Evolutionary conservation across 1,140 invertebrate species (phyloP).

Genomic region (Nasonia longicornis): DNA sequence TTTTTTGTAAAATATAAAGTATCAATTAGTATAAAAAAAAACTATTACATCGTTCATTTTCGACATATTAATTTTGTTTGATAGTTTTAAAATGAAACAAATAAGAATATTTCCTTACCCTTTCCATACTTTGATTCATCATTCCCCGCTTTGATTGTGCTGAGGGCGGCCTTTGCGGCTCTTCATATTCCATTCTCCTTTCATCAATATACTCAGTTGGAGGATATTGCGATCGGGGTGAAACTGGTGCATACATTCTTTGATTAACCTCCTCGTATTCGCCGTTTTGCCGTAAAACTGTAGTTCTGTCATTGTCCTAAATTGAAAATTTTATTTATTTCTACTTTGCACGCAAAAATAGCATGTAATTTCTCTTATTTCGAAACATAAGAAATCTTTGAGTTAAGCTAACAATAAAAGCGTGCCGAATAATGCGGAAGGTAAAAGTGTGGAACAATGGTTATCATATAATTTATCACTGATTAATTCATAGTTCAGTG

Average conservation of each 20-base stretch:
- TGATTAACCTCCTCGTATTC: constrained; percentile 59
- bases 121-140: constrained; percentile 54
- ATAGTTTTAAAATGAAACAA: not conserved
- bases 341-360: not conserved
- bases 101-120: constrained; percentile 48
- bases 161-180: constrained; percentile 49
- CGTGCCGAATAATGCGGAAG: not conserved
- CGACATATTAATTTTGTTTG: not conserved
- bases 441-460: not conserved
- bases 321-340: constrained; percentile 12
- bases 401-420: not conserved
- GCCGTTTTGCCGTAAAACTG: constrained; percentile 57
- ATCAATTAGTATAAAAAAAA: not conserved
- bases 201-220: constrained; percentile 58
- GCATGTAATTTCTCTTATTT: too few relatives aligned
- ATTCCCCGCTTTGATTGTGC: constrained; percentile 50
- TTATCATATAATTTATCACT: not conserved
- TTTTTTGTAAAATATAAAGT: constrained; percentile 34
- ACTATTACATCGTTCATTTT: constrained; percentile 10
- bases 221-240: constrained; percentile 59
- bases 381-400: not conserved
- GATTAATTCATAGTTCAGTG: not conserved
- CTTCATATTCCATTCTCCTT: constrained; percentile 57
- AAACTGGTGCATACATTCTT: constrained; percentile 53
- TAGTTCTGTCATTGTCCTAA: constrained; percentile 61